phyloP scores from a whole-genome alignment of 2,888 invertebrate species.

The Drosophila setosimentum region DNA sequence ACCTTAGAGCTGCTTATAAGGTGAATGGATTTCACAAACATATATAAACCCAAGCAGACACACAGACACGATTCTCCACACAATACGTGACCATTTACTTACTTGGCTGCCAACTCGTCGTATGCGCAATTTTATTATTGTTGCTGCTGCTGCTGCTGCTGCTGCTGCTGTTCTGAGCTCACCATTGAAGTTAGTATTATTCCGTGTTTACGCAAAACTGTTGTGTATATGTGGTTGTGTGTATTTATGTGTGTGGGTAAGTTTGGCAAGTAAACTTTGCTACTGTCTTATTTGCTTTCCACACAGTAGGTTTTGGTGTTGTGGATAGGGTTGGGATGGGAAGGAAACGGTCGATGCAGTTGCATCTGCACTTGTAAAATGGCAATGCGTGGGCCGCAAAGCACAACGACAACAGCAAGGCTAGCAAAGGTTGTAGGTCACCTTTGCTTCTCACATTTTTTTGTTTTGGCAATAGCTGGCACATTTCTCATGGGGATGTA shows the following conservation, averaged over 20 bases:
- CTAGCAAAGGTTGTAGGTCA: constrained; percentile 60
- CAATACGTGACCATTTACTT: constrained; percentile 70
- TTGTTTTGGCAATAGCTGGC: constrained; percentile 37
- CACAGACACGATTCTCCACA: constrained; percentile 23
- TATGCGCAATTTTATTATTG: constrained; percentile 24
- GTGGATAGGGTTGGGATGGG: neutral
- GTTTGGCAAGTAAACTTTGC: constrained; percentile 28
- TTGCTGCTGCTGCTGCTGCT: constrained; percentile 10
- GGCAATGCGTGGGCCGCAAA: constrained; percentile 65
- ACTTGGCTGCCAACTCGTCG: constrained; percentile 28
- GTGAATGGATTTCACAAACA: constrained; percentile 8
- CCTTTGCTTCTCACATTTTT: constrained; percentile 33
- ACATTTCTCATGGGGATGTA: constrained; percentile 25
- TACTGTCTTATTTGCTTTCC: constrained; percentile 15
- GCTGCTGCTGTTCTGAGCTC: constrained; percentile 5
- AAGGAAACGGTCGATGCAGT: neutral
- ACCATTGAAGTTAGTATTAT: constrained; percentile 34
- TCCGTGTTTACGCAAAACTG: constrained; percentile 22
- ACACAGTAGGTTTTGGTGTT: neutral
- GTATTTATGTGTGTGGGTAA: neutral
- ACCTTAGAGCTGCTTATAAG: constrained; percentile 22
- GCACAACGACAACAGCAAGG: constrained; percentile 18
- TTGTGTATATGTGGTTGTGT: neutral
- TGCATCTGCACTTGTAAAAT: constrained; percentile 62
- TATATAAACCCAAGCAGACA: neutral